Evolutionary conservation across 2,797 vertebrate genomes (phyloP).

Genomic region (Halcyon chelicuti): DNA sequence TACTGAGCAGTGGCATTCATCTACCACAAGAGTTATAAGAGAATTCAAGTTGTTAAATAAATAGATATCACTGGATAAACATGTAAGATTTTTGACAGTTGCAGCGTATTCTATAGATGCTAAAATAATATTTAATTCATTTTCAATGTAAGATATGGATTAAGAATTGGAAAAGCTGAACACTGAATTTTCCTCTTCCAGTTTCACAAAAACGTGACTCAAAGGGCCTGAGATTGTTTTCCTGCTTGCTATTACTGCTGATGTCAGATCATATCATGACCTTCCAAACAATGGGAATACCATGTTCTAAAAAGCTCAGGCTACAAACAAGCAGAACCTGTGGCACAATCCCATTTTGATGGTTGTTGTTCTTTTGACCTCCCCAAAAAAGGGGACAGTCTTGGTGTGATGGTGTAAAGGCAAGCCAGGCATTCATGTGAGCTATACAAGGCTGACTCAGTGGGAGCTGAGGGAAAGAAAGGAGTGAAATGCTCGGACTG

Average conservation of each 20-base stretch:
- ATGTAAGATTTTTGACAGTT: not conserved
- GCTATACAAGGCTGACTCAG: not conserved
- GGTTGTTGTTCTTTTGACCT: fast-evolving
- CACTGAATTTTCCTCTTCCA: not conserved
- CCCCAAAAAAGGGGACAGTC: not conserved
- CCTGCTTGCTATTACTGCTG: not conserved
- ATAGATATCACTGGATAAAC: not conserved
- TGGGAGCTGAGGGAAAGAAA: not conserved
- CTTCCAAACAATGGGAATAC: not conserved
- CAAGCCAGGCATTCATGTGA: not conserved
- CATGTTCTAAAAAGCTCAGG: not conserved
- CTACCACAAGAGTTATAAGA: not conserved
- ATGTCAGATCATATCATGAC: fast-evolving
- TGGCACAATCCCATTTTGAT: not conserved
- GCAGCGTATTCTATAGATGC: not conserved
- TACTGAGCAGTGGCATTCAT: not conserved
- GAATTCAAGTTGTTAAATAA: not conserved
- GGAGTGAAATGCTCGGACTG: not conserved
- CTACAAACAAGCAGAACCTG: not conserved
- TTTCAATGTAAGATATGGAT: not conserved
- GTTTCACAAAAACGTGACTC: not conserved
- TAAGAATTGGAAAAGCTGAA: not conserved
- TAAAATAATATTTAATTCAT: not conserved
- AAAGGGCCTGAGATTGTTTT: not conserved
- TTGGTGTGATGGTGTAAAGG: not conserved